Evolutionary conservation across 2,888 invertebrate genomes (phyloP).

Genomic region (Nesidiocoris tenuis): DNA sequence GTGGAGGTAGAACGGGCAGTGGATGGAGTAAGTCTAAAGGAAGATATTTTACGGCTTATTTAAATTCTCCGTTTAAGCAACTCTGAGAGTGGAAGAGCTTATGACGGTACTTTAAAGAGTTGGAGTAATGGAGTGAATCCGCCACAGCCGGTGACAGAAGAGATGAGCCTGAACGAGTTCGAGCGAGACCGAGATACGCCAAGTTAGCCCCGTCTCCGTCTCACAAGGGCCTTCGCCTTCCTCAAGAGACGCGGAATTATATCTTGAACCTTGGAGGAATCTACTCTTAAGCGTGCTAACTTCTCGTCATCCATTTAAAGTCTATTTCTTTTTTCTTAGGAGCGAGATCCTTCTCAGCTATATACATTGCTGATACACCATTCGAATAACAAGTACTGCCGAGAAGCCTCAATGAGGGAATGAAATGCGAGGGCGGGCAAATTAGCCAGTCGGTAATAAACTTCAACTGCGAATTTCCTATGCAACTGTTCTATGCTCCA

Average conservation of each 20-base stretch:
- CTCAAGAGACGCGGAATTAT: conserved; percentile 21
- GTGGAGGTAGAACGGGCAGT: neutral
- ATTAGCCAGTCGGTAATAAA: too few species aligned
- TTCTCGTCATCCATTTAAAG: conserved; percentile 19
- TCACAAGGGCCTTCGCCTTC: neutral
- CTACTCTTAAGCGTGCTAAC: conserved; percentile 15
- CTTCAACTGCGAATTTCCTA: too few species aligned
- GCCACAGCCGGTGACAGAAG: conserved; percentile 41
- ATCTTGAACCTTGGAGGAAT: conserved; percentile 31
- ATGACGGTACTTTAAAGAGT: conserved; percentile 43
- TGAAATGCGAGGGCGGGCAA: too few species aligned
- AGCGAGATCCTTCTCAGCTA: neutral
- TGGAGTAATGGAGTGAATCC: conserved; percentile 42
- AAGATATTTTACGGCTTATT: conserved; percentile 43
- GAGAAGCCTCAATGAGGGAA: neutral
- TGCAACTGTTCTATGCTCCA: too few species aligned
- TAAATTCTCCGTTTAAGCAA: conserved; percentile 40
- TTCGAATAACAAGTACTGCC: neutral
- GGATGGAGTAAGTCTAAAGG: conserved; percentile 12
- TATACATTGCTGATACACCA: neutral
- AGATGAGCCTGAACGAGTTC: conserved; percentile 6
- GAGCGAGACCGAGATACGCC: neutral
- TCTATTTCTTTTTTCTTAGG: neutral
- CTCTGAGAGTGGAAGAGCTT: conserved; percentile 36
- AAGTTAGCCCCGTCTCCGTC: neutral